Evolutionary conservation across 1,140 invertebrate genomes (phyloP), one percentile per base, ranked within the genome.

Genomic region (Cyphomyrmex costatus): DNA sequence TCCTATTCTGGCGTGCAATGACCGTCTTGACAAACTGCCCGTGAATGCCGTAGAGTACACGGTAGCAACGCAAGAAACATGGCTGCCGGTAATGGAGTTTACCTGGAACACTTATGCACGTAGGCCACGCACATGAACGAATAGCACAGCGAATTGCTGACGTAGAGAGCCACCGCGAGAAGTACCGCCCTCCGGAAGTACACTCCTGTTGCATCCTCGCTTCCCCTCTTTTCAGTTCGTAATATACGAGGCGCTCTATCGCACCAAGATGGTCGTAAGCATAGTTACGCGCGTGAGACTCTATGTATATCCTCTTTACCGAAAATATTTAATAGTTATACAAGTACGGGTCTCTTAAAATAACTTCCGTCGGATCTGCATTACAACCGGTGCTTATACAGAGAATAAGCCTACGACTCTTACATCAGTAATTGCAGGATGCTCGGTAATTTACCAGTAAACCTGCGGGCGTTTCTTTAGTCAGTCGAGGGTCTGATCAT

Each of bases 141-240:
- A 83, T 90, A 68, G 63, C 74, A 90, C 73, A 91, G 90, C 89
- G 90, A 92, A 92, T 91, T 82, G 89, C 88, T 63, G 70, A 60
- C 53, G 36, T 84, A 86, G 86, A 87, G 87, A 92, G 89, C 90
- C 87, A 89, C 86, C 77, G 86, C 79, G 73, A 90, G 84, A 74
- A 83, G 93, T 92, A 93, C 93, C 93, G 92, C 93, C 92, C 92
- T 90, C 91, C 93, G 93, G 92, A 93, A 93, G 89, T 93, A 61
- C 65, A 87, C 88, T 92, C 88, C 88, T 93, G 87, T 92, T 89
- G 90, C 90, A 91, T 88, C 66, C 88, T 80, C 80, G 74, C 65
- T 84, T 78, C 49, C 33, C 86, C 85, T 76, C 74, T 77, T 70
- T 36, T 80, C 49, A 58, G 30, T 77, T 78, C 84, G 74, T n/a